Evolutionary conservation across 2,797 vertebrate genomes (phyloP).

Genomic region (Amniataba percoides): DNA sequence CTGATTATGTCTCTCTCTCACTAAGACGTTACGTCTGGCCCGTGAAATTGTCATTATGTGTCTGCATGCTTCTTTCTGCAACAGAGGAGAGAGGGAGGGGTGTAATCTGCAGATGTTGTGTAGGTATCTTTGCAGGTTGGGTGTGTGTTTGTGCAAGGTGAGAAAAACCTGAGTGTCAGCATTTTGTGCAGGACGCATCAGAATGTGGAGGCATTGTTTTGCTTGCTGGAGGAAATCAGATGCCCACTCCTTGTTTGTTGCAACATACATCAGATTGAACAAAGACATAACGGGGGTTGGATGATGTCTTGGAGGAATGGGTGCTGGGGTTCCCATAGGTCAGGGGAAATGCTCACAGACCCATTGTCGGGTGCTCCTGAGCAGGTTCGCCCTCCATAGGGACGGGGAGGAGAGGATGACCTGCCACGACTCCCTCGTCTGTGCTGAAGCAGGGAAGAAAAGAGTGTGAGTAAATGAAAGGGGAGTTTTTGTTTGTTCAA

Average conservation of each 20-base stretch:
- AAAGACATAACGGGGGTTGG: constrained; percentile 43
- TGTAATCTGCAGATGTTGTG: background rate
- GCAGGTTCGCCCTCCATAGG: constrained; percentile 42
- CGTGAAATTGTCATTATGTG: background rate
- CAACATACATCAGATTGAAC: constrained; percentile 18
- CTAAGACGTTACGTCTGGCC: background rate
- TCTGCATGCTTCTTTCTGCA: background rate
- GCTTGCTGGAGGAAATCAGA: too few relatives aligned
- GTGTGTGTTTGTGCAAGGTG: background rate
- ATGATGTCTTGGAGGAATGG: constrained; percentile 52
- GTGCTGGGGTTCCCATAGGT: constrained; percentile 44
- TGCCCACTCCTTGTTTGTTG: background rate
- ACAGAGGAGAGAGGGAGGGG: background rate
- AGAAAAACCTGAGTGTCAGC: background rate
- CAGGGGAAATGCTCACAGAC: constrained; percentile 55
- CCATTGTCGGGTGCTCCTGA: constrained; percentile 53
- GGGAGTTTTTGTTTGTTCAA: constrained; percentile 39
- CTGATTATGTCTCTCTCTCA: background rate
- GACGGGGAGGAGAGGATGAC: constrained; percentile 63
- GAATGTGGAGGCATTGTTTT: background rate
- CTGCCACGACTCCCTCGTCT: constrained; percentile 43
- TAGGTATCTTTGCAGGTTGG: background rate
- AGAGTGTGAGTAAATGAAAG: constrained; percentile 47
- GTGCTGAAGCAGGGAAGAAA: constrained; percentile 40
- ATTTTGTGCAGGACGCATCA: background rate